Conservation (phyloP, 2,113 vertebrate genomes). For the Australoheros scitulus region DNA sequence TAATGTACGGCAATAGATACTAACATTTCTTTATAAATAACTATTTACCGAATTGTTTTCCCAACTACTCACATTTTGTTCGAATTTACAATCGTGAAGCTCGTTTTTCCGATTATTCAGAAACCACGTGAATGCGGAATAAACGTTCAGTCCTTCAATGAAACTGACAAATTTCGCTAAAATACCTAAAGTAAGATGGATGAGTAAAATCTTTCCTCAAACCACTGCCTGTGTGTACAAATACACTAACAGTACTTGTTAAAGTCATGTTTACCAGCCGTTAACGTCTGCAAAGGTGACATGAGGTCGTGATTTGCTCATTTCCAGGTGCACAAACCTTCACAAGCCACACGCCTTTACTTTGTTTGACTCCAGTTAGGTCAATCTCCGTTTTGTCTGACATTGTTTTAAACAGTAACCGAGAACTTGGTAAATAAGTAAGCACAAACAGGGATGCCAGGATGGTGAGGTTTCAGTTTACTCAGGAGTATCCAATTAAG, state of each 20-base stretch:
- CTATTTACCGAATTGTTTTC: not conserved
- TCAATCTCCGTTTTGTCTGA: constrained; percentile 83
- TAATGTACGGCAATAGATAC: not conserved
- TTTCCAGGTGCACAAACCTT: constrained; percentile 60
- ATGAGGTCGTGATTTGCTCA: not conserved
- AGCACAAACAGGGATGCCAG: not conserved
- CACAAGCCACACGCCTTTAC: constrained; percentile 69
- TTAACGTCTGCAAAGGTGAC: not conserved
- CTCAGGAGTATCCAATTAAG: not conserved
- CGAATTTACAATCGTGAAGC: not conserved
- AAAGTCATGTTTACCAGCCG: not conserved
- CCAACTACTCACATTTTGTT: too few relatives aligned
- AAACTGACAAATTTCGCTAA: not conserved
- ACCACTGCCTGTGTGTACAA: not conserved
- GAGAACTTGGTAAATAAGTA: not conserved
- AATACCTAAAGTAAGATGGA: not conserved
- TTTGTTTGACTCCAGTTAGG: constrained; percentile 84
- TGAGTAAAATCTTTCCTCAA: not conserved
- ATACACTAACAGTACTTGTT: not conserved
- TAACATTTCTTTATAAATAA: not conserved
- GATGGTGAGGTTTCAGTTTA: not conserved
- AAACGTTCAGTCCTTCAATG: not conserved
- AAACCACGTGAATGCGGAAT: not conserved
- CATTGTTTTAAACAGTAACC: constrained; percentile 62
- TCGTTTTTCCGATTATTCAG: not conserved